Percentiles rank a stretch among this genome's conserved stretches.
Conservation (phyloP, 2,797 vertebrate species). For the Clarias fuscus region DNA sequence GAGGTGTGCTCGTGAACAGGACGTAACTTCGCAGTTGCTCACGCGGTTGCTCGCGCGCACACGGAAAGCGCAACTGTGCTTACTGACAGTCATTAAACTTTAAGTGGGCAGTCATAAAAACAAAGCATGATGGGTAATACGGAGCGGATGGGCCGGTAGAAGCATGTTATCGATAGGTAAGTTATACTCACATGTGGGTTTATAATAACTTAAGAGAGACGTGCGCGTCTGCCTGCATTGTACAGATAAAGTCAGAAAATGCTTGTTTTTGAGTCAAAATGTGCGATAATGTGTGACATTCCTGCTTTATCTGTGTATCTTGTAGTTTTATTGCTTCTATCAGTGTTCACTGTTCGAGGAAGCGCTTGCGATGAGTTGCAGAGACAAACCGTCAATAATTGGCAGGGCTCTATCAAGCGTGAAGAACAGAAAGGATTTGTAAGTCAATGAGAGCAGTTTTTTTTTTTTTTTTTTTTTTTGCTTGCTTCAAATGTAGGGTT, state of each 20-base stretch:
- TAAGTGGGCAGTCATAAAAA: conserved; percentile 4
- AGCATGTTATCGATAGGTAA: conserved; percentile 81
- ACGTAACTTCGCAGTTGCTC: conserved; percentile 7
- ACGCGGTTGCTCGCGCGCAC: neutral
- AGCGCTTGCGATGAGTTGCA: conserved; percentile 68
- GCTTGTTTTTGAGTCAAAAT: neutral
- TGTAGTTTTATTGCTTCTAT: conserved; percentile 76
- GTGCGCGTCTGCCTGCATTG: neutral
- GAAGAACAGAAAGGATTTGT: conserved; percentile 73
- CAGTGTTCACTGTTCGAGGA: conserved; percentile 71
- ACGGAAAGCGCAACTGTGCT: neutral
- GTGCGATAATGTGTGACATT: neutral
- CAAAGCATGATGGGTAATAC: conserved; percentile 49
- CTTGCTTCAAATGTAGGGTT: neutral
- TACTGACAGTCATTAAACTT: conserved; percentile 21
- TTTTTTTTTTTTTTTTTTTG: neutral
- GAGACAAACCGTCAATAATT: conserved; percentile 65
- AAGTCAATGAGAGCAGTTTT: conserved; percentile 60
- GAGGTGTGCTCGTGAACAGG: neutral
- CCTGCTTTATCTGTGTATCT: conserved; percentile 33
- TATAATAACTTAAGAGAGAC: neutral
- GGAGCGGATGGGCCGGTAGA: conserved; percentile 74
- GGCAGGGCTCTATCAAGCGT: conserved; percentile 65
- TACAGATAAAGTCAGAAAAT: neutral
- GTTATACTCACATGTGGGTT: neutral